Percentiles rank a stretch among this genome's conserved stretches.
phyloP scores from a whole-genome alignment of 2,113 vertebrate genomes.

The Cyprinodon tularosa region DNA sequence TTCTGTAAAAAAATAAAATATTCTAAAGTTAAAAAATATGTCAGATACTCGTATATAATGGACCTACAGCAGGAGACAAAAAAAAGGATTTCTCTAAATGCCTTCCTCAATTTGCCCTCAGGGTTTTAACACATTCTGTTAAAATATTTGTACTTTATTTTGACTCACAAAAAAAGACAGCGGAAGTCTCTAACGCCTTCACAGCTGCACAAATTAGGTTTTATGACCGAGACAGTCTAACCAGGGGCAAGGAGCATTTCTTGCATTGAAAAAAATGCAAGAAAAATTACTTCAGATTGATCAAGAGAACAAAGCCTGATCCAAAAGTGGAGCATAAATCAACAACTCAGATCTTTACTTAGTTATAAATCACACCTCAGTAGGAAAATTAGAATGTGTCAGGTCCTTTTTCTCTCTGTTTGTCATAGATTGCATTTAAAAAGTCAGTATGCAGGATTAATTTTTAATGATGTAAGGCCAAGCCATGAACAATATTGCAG shows the following conservation, averaged over 20 bases:
- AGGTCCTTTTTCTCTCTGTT: too few species aligned
- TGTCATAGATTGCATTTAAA: background rate
- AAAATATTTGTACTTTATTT: background rate
- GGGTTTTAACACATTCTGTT: background rate
- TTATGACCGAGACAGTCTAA: background rate
- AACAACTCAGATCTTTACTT: background rate
- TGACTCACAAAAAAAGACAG: background rate
- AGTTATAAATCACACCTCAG: background rate
- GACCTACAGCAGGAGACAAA: background rate
- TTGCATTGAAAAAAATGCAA: background rate
- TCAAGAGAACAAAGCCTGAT: background rate
- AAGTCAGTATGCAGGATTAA: background rate
- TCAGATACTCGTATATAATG: background rate
- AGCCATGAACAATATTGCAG: background rate
- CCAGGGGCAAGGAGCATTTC: background rate
- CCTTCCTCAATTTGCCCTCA: background rate
- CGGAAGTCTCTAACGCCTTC: background rate
- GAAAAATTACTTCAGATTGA: background rate
- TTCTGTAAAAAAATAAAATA: background rate
- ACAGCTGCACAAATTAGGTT: background rate
- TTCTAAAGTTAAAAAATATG: background rate
- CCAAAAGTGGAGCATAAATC: background rate
- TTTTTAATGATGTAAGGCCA: background rate
- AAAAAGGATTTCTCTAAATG: background rate
- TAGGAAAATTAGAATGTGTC: background rate